Evolutionary conservation across 2,113 vertebrate genomes (phyloP).

Genomic region (Tricholaema leucomelas): DNA sequence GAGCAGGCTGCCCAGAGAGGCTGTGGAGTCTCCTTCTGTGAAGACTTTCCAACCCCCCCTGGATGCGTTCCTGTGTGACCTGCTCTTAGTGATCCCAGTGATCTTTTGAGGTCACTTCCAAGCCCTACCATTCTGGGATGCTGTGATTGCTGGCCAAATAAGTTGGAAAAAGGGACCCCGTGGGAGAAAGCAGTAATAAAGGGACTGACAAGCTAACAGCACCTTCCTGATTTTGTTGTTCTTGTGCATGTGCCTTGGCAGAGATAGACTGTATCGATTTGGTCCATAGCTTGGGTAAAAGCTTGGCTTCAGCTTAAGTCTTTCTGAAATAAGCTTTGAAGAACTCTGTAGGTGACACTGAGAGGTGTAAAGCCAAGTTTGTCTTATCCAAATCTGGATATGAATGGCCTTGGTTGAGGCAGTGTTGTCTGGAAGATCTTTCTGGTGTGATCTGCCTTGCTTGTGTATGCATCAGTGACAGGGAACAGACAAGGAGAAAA

Average conservation of each 20-base stretch:
- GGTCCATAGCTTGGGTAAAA: neutral
- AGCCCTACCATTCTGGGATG: no score
- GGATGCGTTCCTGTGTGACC: no score
- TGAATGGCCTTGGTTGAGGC: neutral
- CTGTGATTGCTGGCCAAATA: neutral
- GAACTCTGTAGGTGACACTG: neutral
- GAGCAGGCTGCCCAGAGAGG: no score
- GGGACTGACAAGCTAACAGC: neutral
- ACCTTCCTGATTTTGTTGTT: neutral
- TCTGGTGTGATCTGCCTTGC: neutral
- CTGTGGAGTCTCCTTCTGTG: no score
- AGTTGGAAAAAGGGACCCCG: neutral
- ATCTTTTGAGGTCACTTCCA: no score
- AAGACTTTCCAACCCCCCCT: no score
- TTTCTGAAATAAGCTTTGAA: neutral
- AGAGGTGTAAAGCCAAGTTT: neutral
- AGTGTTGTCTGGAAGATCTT: neutral
- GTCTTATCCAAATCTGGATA: neutral
- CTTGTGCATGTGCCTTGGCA: neutral
- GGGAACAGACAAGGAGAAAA: neutral
- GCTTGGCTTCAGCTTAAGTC: neutral
- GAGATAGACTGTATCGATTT: neutral
- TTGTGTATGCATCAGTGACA: neutral
- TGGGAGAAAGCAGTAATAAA: neutral
- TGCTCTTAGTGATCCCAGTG: no score